phyloP scores from a whole-genome alignment of 2,888 invertebrate species.

The Macropis europaea region DNA sequence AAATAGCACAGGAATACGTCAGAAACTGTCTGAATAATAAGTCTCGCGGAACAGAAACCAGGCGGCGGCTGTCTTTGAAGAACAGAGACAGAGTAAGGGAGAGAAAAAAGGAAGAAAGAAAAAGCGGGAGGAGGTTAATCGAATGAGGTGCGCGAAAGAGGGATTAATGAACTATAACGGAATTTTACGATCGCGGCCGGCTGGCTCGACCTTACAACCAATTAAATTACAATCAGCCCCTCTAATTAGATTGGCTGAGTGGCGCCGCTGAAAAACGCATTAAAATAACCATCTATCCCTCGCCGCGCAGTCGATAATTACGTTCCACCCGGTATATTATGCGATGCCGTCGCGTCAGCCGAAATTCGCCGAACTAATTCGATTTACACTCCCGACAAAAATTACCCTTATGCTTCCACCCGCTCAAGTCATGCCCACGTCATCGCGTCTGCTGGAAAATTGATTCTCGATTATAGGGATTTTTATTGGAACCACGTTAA shows the following conservation, averaged over 20 bases:
- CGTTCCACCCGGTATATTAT: conserved; percentile 59
- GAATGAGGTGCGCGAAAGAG: conserved; percentile 31
- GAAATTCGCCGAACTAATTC: conserved; percentile 50
- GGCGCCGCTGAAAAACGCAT: conserved; percentile 56
- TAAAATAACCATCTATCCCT: conserved; percentile 58
- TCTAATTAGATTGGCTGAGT: conserved; percentile 60
- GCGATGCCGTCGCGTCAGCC: conserved; percentile 38
- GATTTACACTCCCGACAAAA: conserved; percentile 39
- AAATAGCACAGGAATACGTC: too few relatives aligned
- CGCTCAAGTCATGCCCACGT: conserved; percentile 21
- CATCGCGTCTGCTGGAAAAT: too few relatives aligned
- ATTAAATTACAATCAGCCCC: conserved; percentile 63
- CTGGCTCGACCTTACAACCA: conserved; percentile 49
- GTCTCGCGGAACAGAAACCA: background rate
- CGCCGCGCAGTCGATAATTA: conserved; percentile 53
- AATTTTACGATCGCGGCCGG: conserved; percentile 59
- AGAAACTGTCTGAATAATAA: background rate
- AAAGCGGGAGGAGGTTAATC: conserved; percentile 33
- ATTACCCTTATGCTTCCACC: conserved; percentile 19
- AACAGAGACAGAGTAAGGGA: too few relatives aligned
- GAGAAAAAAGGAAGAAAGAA: too few relatives aligned
- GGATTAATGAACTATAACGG: conserved; percentile 53
- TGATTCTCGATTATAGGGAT: too few relatives aligned
- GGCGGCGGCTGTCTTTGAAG: background rate
- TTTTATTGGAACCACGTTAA: too few relatives aligned